Evolutionary conservation across 1,140 invertebrate genomes (phyloP).

Genomic region (Reticulitermes speratus): DNA sequence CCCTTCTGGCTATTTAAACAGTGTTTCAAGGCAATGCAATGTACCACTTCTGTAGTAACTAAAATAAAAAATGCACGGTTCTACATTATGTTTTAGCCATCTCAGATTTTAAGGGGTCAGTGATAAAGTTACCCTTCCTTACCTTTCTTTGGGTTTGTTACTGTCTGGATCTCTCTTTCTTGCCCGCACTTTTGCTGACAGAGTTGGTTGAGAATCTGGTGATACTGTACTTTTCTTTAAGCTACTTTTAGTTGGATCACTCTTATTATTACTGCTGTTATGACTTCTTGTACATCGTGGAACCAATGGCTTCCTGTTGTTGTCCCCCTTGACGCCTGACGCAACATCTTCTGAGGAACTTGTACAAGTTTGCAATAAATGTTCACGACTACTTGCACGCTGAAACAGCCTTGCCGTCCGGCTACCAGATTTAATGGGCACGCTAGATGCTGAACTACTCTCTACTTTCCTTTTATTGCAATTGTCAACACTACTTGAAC

Average conservation of each 20-base stretch:
- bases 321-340: slow-evolving; percentile 41
- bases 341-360: slow-evolving; percentile 53
- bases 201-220: background rate
- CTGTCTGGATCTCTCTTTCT: background rate
- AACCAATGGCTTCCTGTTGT: slow-evolving; percentile 12
- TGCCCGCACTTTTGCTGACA: background rate
- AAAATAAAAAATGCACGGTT: too few species aligned
- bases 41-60: too few species aligned
- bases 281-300: background rate
- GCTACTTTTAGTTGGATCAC: background rate
- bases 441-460: slow-evolving; percentile 36
- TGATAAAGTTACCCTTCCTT: background rate
- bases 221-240: background rate
- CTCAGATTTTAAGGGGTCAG: too few species aligned
- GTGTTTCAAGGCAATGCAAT: too few species aligned
- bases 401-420: slow-evolving; percentile 49
- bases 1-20: too few species aligned
- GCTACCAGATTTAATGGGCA: slow-evolving; percentile 38
- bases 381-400: slow-evolving; percentile 51
- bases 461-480: slow-evolving; percentile 35
- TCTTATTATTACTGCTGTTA: background rate
- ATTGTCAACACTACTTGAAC: slow-evolving; percentile 30
- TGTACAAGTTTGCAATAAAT: slow-evolving; percentile 46
- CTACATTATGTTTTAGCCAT: too few species aligned
- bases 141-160: slow-evolving; percentile 6